These are phyloP conservation scores for Nothoprocta pentlandii DNA, from an alignment of 2,113 vertebrate species.

Conservation along the genomic window DNA sequence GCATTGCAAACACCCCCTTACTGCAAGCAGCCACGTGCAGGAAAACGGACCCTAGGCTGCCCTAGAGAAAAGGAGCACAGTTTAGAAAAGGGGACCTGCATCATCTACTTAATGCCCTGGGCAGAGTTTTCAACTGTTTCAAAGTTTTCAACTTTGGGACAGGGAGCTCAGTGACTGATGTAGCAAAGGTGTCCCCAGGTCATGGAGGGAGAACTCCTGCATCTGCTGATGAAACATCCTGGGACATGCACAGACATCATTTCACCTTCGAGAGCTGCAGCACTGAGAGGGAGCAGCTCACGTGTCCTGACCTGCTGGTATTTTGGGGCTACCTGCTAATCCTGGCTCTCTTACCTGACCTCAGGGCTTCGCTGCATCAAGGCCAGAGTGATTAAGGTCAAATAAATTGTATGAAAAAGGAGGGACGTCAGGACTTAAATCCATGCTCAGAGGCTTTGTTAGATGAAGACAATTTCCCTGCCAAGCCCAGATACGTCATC, in stretches of 20 bases:
- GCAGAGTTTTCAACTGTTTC: background rate
- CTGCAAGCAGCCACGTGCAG: fast-evolving
- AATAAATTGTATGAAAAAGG: background rate
- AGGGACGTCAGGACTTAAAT: background rate
- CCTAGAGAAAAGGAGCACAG: background rate
- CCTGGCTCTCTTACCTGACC: background rate
- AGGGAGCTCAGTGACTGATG: background rate
- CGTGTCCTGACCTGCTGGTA: background rate
- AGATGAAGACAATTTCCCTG: background rate
- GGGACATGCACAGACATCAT: background rate
- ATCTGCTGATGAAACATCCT: background rate
- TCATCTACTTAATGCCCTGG: background rate
- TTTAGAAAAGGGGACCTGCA: background rate
- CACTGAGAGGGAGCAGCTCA: background rate
- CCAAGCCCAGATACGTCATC: background rate
- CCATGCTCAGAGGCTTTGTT: background rate
- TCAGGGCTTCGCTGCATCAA: background rate
- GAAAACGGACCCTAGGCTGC: background rate
- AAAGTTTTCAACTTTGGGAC: no score
- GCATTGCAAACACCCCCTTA: background rate
- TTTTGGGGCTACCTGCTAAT: background rate
- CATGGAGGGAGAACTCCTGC: background rate
- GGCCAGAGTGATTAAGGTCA: background rate
- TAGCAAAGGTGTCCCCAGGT: background rate
- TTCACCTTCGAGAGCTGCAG: background rate